Base-by-base conservation (phyloP, 35 echinoderm and acorn worm species). In the Apostichopus parvimensis region DNA sequence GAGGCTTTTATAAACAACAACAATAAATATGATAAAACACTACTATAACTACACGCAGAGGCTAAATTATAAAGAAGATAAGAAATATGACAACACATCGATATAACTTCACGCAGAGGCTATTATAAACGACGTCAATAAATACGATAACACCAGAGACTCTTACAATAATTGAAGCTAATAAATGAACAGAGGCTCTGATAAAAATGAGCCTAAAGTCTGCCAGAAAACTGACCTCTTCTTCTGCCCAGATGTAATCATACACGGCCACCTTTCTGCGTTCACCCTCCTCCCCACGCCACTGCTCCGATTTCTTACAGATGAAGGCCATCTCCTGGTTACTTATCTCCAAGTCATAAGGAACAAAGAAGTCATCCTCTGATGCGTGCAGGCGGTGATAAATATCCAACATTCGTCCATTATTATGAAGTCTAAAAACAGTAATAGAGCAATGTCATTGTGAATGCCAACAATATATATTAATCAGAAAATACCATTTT, bases 381-480 rank as follows among this genome's bases (percentile, higher is more conserved):
- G 91, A 65, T 54, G 93, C 92, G 60, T 95, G 94, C 34, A 98
- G 94, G 12, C 97, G 94, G 71, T 98, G 97, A 86, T 82, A 98
- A 82, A 95, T 94, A 87, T 98, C 97, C 91, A 98, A 86, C 97
- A 98, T 98, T 10, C 97, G 90, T 66, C 97, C 97, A 89, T 98
- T 98, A 88, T 98, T 98, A 77, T 98, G 97, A 25, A 98, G 94
- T 85, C 97, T 98, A 77, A 54, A 70, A 28, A 77, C 21, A 79
- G 64, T 68, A 45, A 45, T 45, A 45, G 34, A 45, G 34, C 34
- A 45, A 45, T 45, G 34, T 0, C 34, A 45, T 3, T 45, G 34
- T 45, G 34, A 45, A 45, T 0, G 34, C 34, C 34, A 45, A 45
- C 34, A 45, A 45, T 45, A 45, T 45, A 4, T 45, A 45, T 45